Evolutionary conservation across 2,888 invertebrate species (phyloP).

Genomic region (Pelosia muscerda): DNA sequence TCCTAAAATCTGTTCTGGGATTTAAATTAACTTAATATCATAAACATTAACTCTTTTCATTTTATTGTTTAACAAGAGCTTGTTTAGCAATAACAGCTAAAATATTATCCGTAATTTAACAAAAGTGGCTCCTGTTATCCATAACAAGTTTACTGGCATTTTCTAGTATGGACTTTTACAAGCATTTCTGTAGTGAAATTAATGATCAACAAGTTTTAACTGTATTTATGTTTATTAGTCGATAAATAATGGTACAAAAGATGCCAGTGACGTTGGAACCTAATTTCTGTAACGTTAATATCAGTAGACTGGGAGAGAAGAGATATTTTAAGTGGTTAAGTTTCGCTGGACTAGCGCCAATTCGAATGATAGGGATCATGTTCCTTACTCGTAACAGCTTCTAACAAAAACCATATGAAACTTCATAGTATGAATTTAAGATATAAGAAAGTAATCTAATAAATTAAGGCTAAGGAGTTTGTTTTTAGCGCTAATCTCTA

Average conservation of each 20-base stretch:
- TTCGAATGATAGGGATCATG: slow-evolving; percentile 57
- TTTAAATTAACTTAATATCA: slow-evolving; percentile 11
- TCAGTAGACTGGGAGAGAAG: slow-evolving; percentile 55
- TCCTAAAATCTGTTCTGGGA: neutral
- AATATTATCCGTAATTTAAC: slow-evolving; percentile 7
- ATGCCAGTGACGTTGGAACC: slow-evolving; percentile 28
- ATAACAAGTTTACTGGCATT: slow-evolving; percentile 8
- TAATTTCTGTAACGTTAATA: slow-evolving; percentile 36
- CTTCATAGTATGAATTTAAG: neutral
- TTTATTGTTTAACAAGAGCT: neutral
- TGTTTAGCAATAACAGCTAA: neutral
- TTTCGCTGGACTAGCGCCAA: slow-evolving; percentile 68
- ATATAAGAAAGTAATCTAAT: neutral
- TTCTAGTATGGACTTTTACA: slow-evolving; percentile 4
- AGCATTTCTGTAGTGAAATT: slow-evolving; percentile 13
- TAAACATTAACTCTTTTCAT: slow-evolving; percentile 13
- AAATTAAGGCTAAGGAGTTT: too few relatives aligned
- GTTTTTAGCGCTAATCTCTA: too few relatives aligned
- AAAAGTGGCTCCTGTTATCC: neutral
- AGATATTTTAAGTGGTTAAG: slow-evolving; percentile 71
- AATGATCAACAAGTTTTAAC: slow-evolving; percentile 14
- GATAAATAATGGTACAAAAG: slow-evolving; percentile 9
- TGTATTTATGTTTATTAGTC: slow-evolving; percentile 12
- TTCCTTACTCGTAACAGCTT: slow-evolving; percentile 52
- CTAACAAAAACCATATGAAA: slow-evolving; percentile 50